Conservation (phyloP, 2,888 invertebrate species). For the Heliconius charithonia region DNA sequence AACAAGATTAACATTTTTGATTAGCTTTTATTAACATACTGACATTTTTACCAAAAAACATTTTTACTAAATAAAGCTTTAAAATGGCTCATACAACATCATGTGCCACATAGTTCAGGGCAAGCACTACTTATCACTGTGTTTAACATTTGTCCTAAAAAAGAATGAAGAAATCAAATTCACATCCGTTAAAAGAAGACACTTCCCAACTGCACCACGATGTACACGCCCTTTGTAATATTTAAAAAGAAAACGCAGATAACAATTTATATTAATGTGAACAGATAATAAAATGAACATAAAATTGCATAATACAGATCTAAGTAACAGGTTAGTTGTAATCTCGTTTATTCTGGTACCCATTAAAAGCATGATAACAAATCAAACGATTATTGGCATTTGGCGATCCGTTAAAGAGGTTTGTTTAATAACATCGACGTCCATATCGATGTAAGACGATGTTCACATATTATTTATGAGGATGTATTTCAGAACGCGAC, state of each 20-base stretch:
- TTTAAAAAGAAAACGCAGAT: not conserved
- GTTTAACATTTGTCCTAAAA: not conserved
- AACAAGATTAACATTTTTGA: not conserved
- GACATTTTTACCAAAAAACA: not conserved
- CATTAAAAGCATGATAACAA: constrained; percentile 48
- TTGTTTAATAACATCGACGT: constrained; percentile 52
- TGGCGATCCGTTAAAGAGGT: constrained; percentile 47
- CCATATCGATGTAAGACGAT: constrained; percentile 61
- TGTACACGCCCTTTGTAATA: not conserved
- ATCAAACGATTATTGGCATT: constrained; percentile 46
- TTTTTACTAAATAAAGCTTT: no score
- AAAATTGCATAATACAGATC: not conserved
- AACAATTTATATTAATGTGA: not conserved
- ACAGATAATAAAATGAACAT: constrained; percentile 10
- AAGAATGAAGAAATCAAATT: not conserved
- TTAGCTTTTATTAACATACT: not conserved
- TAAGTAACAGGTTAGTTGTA: constrained; percentile 31
- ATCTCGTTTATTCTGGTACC: constrained; percentile 39
- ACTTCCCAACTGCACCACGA: not conserved
- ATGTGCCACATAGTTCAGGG: no score
- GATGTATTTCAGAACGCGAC: constrained; percentile 58
- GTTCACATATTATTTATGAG: constrained; percentile 72
- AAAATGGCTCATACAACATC: no score
- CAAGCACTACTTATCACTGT: not conserved
- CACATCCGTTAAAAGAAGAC: no score